Conservation (phyloP, 2,888 invertebrate species). For the Drosophila quasianomalipes region DNA sequence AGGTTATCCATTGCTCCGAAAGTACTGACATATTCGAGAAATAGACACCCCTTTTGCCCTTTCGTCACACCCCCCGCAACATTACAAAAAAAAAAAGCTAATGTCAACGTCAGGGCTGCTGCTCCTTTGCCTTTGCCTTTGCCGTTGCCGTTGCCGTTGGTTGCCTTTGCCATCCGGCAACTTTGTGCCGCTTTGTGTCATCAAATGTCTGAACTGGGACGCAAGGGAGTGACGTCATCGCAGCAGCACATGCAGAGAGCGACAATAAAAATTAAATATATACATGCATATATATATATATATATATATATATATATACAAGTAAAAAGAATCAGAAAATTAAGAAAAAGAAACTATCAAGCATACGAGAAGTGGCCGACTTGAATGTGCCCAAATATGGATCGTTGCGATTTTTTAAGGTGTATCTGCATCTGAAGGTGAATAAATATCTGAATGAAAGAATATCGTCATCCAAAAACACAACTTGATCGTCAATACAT, state of each 20-base stretch:
- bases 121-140: constrained; percentile 28
- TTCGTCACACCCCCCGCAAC: too few relatives aligned
- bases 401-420: not conserved
- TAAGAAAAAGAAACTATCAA: constrained; percentile 12
- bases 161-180: constrained; percentile 38
- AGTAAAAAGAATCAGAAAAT: constrained; percentile 15
- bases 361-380: not conserved
- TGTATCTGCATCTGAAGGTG: not conserved
- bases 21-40: constrained; percentile 53
- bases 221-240: constrained; percentile 61
- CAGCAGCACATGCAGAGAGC: constrained; percentile 22
- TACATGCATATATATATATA: not conserved
- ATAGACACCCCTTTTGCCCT: constrained; percentile 19
- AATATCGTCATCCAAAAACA: too few relatives aligned
- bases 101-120: constrained; percentile 60
- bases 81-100: constrained; percentile 24
- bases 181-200: constrained; percentile 56
- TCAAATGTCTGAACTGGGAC: constrained; percentile 58
- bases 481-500: not conserved
- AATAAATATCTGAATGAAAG: too few relatives aligned
- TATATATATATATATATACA: too few relatives aligned
- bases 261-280: constrained; percentile 28
- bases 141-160: constrained; percentile 28
- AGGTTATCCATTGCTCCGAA: constrained; percentile 57
- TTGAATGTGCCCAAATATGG: not conserved